These are phyloP conservation scores for Hyles euphorbiae DNA, from an alignment of 1,140 invertebrate species.

Conservation along the genomic window DNA sequence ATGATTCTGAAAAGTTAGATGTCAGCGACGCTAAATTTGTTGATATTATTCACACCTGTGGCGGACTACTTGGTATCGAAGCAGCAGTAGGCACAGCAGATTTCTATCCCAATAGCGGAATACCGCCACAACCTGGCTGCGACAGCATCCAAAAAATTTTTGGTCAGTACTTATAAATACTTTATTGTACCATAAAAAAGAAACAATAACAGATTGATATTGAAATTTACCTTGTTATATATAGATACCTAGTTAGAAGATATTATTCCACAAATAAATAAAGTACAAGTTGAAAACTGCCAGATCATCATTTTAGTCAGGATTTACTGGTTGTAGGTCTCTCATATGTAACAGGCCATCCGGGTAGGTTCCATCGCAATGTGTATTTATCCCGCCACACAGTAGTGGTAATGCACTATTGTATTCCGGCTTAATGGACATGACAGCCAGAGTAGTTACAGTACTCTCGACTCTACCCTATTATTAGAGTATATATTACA, in stretches of 20 bases:
- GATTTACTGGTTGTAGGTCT: neutral
- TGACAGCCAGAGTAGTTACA: neutral
- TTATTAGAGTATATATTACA: too few species aligned
- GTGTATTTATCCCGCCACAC: too few species aligned
- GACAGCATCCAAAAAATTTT: conserved; percentile 72
- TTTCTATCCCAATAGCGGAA: conserved; percentile 73
- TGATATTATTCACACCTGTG: conserved; percentile 76
- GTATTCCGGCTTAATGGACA: too few species aligned
- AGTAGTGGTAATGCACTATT: too few species aligned
- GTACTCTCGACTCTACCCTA: neutral
- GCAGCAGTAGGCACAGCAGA: conserved; percentile 67
- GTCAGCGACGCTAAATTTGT: conserved; percentile 74
- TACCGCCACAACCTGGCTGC: conserved; percentile 64
- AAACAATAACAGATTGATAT: neutral
- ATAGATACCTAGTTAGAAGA: too few species aligned
- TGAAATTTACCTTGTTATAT: neutral
- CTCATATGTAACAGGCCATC: too few species aligned
- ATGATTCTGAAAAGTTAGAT: conserved; percentile 60
- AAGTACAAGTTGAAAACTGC: neutral
- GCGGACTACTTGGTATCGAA: conserved; percentile 57
- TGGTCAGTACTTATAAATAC: conserved; percentile 49
- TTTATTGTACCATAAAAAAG: neutral
- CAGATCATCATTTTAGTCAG: neutral
- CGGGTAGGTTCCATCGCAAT: too few species aligned
- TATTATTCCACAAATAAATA: neutral